phyloP scores from a whole-genome alignment of 2,113 vertebrate species.

The Spea multiplicata region DNA sequence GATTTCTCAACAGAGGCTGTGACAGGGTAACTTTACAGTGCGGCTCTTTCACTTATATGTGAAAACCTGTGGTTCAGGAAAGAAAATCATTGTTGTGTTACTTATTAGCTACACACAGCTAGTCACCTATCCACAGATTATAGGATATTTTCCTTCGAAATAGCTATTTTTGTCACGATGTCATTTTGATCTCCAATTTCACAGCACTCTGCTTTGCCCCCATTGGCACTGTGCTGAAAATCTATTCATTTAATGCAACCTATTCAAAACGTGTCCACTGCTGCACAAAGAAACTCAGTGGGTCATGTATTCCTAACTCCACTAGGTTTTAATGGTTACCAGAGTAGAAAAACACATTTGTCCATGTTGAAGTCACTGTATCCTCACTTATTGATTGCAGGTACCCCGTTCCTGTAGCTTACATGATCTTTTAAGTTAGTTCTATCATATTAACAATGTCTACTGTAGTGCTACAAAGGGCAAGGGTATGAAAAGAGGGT shows the following conservation, averaged over 20 bases:
- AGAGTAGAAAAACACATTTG: constrained; percentile 27
- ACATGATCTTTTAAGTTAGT: constrained; percentile 5
- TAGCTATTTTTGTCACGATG: neutral
- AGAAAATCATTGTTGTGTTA: too few species aligned
- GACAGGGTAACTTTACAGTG: constrained; percentile 2
- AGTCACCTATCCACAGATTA: too few species aligned
- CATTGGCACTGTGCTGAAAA: constrained; percentile 12
- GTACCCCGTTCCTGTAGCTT: constrained; percentile 14
- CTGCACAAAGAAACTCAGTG: constrained; percentile 31
- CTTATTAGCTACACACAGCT: too few species aligned
- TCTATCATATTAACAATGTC: constrained; percentile 1
- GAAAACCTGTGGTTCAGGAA: too few species aligned
- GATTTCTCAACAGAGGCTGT: neutral
- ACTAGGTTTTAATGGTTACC: constrained; percentile 23
- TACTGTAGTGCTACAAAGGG: neutral
- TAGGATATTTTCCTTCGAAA: too few species aligned
- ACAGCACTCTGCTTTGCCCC: constrained; percentile 1
- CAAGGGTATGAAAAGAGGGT: too few species aligned
- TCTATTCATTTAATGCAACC: constrained; percentile 10
- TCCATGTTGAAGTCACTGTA: constrained; percentile 28
- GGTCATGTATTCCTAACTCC: constrained; percentile 7
- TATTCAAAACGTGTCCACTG: constrained; percentile 12
- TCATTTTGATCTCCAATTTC: constrained; percentile 18
- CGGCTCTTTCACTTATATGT: neutral
- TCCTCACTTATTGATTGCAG: constrained; percentile 28